Percentiles rank a stretch among this genome's conserved stretches.
Conservation (phyloP, 2,797 vertebrate species). For the Enteromius thamalakanensis region DNA sequence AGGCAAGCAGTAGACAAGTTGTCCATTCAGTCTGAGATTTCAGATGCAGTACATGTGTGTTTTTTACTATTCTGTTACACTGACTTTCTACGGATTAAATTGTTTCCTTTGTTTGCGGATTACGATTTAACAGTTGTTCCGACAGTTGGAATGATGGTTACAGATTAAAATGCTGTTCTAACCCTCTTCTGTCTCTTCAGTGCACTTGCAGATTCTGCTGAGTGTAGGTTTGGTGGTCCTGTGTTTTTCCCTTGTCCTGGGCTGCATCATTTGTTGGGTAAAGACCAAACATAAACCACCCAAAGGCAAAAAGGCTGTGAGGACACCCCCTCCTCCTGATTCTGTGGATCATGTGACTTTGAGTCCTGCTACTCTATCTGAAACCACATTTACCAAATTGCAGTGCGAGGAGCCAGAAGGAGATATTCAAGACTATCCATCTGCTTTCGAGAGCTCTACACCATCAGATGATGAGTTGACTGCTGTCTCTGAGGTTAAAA, state of each 20-base stretch:
- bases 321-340: slow-evolving; percentile 29
- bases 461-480: slow-evolving; percentile 63
- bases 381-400: slow-evolving; percentile 52
- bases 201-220: slow-evolving; percentile 81
- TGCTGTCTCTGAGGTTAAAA: slow-evolving; percentile 57
- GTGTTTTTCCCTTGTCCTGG: slow-evolving; percentile 77
- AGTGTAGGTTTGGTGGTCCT: slow-evolving; percentile 76
- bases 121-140: slow-evolving; percentile 17
- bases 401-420: slow-evolving; percentile 70
- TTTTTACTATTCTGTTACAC: background rate
- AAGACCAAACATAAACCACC: slow-evolving; percentile 56
- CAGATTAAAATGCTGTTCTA: slow-evolving; percentile 33
- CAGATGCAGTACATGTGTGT: background rate
- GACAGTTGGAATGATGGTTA: slow-evolving; percentile 1
- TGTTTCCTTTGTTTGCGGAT: slow-evolving; percentile 32
- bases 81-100: slow-evolving; percentile 26
- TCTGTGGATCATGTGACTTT: slow-evolving; percentile 56
- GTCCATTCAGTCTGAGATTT: slow-evolving; percentile 4
- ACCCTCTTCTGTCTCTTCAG: slow-evolving; percentile 65
- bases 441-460: slow-evolving; percentile 64
- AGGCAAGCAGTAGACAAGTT: background rate
- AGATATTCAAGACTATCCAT: slow-evolving; percentile 68
- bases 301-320: slow-evolving; percentile 60
- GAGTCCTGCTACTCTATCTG: slow-evolving; percentile 40
- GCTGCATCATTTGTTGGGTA: slow-evolving; percentile 79